Conservation (phyloP, 2,888 invertebrate genomes). For the Nomada lathburiana region DNA sequence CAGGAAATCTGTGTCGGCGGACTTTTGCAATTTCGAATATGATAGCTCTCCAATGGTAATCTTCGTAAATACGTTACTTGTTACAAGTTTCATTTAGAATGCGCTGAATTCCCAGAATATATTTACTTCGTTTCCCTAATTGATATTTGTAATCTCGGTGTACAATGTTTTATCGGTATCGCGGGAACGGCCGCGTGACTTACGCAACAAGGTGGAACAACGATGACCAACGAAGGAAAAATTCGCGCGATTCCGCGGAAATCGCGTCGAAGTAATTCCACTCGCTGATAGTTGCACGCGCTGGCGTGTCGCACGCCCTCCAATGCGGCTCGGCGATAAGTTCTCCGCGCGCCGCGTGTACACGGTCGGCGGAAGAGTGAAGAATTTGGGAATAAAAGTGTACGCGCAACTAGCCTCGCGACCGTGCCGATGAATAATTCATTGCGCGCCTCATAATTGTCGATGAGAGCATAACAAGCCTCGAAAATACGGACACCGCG, state of each 20-base stretch:
- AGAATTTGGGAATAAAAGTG: not conserved
- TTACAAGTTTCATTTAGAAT: too few relatives aligned
- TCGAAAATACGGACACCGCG: too few relatives aligned
- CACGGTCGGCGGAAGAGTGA: too few relatives aligned
- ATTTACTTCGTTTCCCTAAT: not conserved
- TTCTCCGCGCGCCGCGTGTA: not conserved
- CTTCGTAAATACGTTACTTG: too few relatives aligned
- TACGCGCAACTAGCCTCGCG: not conserved
- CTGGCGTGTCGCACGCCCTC: constrained; percentile 10
- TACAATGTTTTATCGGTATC: not conserved
- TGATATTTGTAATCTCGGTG: not conserved
- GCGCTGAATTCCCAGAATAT: not conserved
- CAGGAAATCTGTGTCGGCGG: not conserved
- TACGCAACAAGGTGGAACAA: not conserved
- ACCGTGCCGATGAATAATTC: not conserved
- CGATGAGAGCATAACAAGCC: too few relatives aligned
- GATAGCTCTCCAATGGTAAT: not conserved
- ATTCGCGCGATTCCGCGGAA: constrained; percentile 10
- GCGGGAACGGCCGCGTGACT: too few relatives aligned
- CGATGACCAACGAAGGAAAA: constrained; percentile 35
- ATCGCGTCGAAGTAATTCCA: constrained; percentile 33
- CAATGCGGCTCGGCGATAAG: not conserved
- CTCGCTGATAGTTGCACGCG: constrained; percentile 2
- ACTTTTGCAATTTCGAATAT: not conserved
- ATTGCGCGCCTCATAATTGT: too few relatives aligned